Conservation (phyloP, 2,888 invertebrate genomes). For the Rhimphoctona megacephalus region DNA sequence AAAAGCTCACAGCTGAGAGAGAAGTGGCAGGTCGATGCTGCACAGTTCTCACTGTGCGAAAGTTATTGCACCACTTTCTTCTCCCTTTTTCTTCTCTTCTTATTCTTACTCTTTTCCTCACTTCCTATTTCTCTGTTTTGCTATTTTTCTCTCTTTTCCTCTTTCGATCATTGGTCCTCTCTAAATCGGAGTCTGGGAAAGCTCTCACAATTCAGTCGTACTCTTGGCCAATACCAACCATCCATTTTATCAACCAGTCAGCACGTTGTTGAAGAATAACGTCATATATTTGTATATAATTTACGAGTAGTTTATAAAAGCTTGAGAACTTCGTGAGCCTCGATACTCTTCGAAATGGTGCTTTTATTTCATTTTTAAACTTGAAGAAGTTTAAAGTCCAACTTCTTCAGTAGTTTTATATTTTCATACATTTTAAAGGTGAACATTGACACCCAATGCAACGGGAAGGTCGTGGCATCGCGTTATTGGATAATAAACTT, state of each 20-base stretch:
- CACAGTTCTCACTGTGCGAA: constrained; percentile 30
- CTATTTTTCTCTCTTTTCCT: not conserved
- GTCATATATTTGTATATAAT: constrained; percentile 18
- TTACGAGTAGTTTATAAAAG: constrained; percentile 19
- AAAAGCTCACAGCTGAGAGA: constrained; percentile 32
- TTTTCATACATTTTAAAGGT: not conserved
- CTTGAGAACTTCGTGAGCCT: constrained; percentile 4
- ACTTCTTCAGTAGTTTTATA: not conserved
- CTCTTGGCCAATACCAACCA: not conserved
- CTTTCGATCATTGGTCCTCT: constrained; percentile 1
- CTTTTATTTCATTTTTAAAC: not conserved
- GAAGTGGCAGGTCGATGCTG: constrained; percentile 28
- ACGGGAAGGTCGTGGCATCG: not conserved
- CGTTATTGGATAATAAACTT: not conserved
- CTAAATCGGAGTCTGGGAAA: not conserved
- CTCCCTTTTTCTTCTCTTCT: not conserved
- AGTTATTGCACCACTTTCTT: constrained; percentile 40
- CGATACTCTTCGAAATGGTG: not conserved
- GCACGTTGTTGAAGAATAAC: constrained; percentile 45
- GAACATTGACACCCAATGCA: not conserved
- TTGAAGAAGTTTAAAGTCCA: not conserved
- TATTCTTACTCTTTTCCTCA: not conserved
- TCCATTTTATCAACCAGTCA: constrained; percentile 16
- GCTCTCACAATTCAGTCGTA: not conserved
- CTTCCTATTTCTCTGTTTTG: not conserved